A percentile compares a stretch with the other conserved stretches of the same genome.
Evolutionary conservation across 2,888 invertebrate species (phyloP).

Genomic region (Napeogenes sylphis): DNA sequence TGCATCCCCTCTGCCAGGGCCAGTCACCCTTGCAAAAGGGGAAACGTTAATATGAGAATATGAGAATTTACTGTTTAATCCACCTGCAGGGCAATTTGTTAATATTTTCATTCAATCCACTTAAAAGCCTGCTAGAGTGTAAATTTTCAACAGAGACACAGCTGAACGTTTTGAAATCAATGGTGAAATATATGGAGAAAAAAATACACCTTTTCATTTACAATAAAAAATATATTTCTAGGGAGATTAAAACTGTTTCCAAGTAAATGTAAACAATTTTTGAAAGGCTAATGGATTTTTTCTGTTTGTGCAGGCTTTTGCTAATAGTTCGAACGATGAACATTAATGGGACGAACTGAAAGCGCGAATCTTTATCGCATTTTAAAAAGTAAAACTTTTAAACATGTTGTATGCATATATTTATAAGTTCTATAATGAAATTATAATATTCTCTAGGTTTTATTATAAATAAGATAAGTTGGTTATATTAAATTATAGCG

Average conservation of each 20-base stretch:
- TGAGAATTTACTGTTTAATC: slow-evolving; percentile 78
- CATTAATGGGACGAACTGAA: slow-evolving; percentile 1
- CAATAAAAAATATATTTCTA: background rate
- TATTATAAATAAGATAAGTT: too few species aligned
- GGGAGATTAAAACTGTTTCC: background rate
- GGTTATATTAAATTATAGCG: too few species aligned
- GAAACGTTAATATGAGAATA: slow-evolving; percentile 74
- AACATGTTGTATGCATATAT: too few species aligned
- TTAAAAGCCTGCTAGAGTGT: slow-evolving; percentile 61
- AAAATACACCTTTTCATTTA: slow-evolving; percentile 16
- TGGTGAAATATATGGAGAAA: slow-evolving; percentile 21
- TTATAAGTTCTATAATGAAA: too few species aligned
- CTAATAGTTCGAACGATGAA: background rate
- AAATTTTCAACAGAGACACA: slow-evolving; percentile 41
- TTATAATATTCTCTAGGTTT: too few species aligned
- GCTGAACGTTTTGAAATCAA: slow-evolving; percentile 30
- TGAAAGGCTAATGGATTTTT: slow-evolving; percentile 7
- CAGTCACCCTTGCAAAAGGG: slow-evolving; percentile 68
- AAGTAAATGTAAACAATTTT: slow-evolving; percentile 6
- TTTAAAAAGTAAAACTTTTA: background rate
- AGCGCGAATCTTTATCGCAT: background rate
- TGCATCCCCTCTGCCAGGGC: slow-evolving; percentile 64
- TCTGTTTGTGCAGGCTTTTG: background rate
- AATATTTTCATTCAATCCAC: slow-evolving; percentile 77
- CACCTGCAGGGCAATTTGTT: slow-evolving; percentile 75